Conservation (phyloP, 2,113 vertebrate species). For the Forbesichthys agassizii region DNA sequence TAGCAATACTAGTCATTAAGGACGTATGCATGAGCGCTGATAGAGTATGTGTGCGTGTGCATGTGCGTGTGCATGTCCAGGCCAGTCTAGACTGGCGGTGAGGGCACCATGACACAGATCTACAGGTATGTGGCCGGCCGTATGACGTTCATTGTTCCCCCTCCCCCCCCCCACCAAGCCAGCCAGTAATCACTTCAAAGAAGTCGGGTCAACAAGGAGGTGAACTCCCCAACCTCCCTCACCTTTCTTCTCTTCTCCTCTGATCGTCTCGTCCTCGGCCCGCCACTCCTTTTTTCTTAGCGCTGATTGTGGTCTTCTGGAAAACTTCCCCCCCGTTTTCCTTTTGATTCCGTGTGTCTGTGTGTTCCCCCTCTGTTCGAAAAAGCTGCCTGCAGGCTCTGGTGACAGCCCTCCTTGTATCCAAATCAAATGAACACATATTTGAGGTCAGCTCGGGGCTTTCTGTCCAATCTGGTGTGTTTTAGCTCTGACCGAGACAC, state of each 20-base stretch:
- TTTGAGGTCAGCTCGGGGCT: neutral
- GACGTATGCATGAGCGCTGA: slow-evolving; percentile 30
- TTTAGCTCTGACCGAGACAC: neutral
- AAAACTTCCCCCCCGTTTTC: slow-evolving; percentile 8
- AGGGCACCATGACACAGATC: slow-evolving; percentile 52
- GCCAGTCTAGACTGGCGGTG: slow-evolving; percentile 34
- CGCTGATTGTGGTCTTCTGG: neutral
- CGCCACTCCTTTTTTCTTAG: slow-evolving; percentile 41
- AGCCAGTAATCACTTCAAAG: slow-evolving; percentile 73
- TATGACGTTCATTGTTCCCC: slow-evolving; percentile 65
- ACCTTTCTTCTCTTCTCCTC: slow-evolving; percentile 46
- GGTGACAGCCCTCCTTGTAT: neutral
- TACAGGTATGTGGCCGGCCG: slow-evolving; percentile 63
- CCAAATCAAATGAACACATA: neutral
- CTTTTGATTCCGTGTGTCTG: slow-evolving; percentile 16
- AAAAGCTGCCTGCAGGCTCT: slow-evolving; percentile 25
- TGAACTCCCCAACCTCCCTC: slow-evolving; percentile 59
- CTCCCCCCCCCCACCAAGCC: slow-evolving; percentile 57
- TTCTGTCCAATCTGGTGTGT: neutral
- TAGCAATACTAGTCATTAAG: slow-evolving; percentile 53
- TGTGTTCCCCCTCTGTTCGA: neutral
- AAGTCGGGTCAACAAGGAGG: slow-evolving; percentile 63
- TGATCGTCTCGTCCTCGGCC: slow-evolving; percentile 10
- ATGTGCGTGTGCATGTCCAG: slow-evolving; percentile 16
- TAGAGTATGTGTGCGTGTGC: slow-evolving; percentile 22